Evolutionary conservation across 1,140 invertebrate genomes (phyloP).

Genomic region (Oppia nitens): DNA sequence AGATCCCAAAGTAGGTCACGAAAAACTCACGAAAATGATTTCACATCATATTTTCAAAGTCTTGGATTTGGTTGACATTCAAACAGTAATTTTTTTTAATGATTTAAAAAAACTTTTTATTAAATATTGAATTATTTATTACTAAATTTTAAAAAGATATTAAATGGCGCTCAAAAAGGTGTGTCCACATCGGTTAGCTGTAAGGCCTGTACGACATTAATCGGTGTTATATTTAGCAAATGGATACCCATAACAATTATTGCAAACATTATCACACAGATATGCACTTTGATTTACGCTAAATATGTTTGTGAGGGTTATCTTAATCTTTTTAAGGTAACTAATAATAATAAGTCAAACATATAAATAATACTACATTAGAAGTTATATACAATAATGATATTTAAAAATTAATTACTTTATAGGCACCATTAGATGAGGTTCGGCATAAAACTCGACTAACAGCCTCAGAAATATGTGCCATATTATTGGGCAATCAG

Average conservation of each 20-base stretch:
- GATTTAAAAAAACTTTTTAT: too few relatives aligned
- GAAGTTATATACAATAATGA: background rate
- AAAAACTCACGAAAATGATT: too few relatives aligned
- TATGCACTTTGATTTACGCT: background rate
- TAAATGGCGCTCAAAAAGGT: background rate
- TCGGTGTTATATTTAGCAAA: background rate
- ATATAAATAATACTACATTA: too few relatives aligned
- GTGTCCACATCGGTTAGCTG: slow-evolving; percentile 5
- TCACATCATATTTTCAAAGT: too few relatives aligned
- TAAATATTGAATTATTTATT: too few relatives aligned
- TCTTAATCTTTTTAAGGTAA: slow-evolving; percentile 1
- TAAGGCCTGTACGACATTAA: slow-evolving; percentile 3
- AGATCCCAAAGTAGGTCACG: too few relatives aligned
- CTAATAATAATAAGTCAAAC: too few relatives aligned
- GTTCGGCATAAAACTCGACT: too few relatives aligned
- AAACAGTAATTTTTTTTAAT: too few relatives aligned
- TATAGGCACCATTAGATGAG: background rate
- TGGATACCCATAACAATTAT: background rate
- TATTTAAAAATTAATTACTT: slow-evolving; percentile 1
- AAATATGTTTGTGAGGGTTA: slow-evolving; percentile 6
- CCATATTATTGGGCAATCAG: slow-evolving; percentile 2
- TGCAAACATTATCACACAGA: background rate
- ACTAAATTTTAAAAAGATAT: background rate
- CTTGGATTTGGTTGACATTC: too few relatives aligned
- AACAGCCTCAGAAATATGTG: slow-evolving; percentile 13